Conservation (phyloP, 2,888 invertebrate species). For the Protophormia terraenovae region DNA sequence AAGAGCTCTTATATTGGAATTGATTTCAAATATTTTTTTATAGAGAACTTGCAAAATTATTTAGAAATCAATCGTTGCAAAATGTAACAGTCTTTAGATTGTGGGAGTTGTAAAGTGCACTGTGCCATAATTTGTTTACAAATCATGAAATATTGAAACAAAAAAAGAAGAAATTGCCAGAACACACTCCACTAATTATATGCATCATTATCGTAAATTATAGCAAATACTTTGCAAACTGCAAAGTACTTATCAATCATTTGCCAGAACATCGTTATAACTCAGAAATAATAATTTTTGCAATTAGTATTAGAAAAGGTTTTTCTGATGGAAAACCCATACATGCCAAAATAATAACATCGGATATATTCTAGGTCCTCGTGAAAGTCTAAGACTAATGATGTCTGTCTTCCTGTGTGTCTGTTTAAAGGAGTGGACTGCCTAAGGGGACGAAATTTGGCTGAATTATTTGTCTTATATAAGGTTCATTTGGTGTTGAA, state of each 20-base stretch:
- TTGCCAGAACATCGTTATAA: background rate
- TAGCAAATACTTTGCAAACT: background rate
- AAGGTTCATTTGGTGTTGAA: too few species aligned
- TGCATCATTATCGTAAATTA: constrained; percentile 14
- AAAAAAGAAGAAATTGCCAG: background rate
- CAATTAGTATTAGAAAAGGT: too few species aligned
- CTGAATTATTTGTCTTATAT: too few species aligned
- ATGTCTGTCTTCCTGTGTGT: too few species aligned
- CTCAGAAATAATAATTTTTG: background rate
- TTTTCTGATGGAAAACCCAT: too few species aligned
- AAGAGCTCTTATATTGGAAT: constrained; percentile 41
- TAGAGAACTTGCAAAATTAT: constrained; percentile 6
- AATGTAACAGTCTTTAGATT: constrained; percentile 6
- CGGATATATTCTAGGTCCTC: too few species aligned
- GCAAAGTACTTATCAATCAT: background rate
- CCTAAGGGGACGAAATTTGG: too few species aligned
- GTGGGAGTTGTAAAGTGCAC: constrained; percentile 37
- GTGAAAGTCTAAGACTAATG: too few species aligned
- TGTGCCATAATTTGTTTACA: constrained; percentile 23
- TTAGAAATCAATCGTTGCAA: constrained; percentile 40
- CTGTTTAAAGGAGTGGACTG: too few species aligned
- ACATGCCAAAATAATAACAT: too few species aligned
- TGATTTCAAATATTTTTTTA: background rate
- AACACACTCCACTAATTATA: constrained; percentile 18
- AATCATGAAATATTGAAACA: background rate